Evolutionary conservation across 2,797 vertebrate species (phyloP).

Genomic region (Nannoperca australis): DNA sequence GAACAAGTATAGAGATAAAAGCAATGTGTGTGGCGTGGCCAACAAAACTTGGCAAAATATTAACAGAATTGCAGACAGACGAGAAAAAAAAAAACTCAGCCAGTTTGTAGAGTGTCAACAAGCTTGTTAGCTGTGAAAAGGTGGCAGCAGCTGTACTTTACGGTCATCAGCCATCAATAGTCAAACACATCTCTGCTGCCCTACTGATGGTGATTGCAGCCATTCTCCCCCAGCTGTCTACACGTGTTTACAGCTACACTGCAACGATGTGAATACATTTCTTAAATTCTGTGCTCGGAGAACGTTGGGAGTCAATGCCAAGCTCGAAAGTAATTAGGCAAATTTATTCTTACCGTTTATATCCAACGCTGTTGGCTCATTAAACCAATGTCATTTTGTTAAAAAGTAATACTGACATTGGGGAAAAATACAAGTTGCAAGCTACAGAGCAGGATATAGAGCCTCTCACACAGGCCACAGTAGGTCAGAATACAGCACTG

Average conservation of each 20-base stretch:
- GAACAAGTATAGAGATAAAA: background rate
- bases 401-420: background rate
- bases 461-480: background rate
- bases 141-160: constrained; percentile 47
- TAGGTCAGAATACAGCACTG: background rate
- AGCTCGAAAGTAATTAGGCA: constrained; percentile 22
- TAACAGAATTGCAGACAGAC: constrained; percentile 1
- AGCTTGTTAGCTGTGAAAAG: constrained; percentile 45
- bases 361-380: constrained; percentile 18
- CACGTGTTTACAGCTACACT: constrained; percentile 35
- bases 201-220: constrained; percentile 56
- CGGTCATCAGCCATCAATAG: constrained; percentile 51
- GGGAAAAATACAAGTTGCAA: background rate
- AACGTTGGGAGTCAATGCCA: constrained; percentile 8
- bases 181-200: constrained; percentile 43
- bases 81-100: constrained; percentile 12
- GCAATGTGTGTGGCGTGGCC: background rate
- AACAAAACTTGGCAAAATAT: constrained; percentile 3
- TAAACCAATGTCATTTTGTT: constrained; percentile 9
- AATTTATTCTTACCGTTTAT: constrained; percentile 20
- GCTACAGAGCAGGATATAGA: constrained; percentile 9
- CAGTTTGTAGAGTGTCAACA: constrained; percentile 16
- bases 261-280: constrained; percentile 16
- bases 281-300: constrained; percentile 10
- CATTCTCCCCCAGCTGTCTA: constrained; percentile 44